Percentiles rank a stretch among this genome's conserved stretches.
These are phyloP conservation scores for Drosophila monieri DNA, from an alignment of 2,888 invertebrate species.

Conservation along the genomic window DNA sequence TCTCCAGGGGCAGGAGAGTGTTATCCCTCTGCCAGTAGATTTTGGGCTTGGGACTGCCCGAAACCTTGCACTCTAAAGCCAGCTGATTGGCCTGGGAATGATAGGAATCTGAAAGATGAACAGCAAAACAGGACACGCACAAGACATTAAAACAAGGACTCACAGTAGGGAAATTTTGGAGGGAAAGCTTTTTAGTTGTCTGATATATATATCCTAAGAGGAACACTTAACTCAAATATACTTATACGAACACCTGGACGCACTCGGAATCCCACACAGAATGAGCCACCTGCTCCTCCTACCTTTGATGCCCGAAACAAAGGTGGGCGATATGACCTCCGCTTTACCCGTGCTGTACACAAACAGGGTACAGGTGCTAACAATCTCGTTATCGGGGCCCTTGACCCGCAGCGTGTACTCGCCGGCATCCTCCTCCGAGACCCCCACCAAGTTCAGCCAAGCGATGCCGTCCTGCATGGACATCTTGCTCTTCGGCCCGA, in stretches of 20 bases:
- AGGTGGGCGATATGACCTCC: constrained; percentile 88
- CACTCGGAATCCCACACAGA: constrained; percentile 21
- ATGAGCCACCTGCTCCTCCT: constrained; percentile 51
- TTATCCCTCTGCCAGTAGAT: constrained; percentile 89
- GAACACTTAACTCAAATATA: constrained; percentile 36
- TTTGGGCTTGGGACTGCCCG: constrained; percentile 89
- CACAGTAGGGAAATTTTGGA: background rate
- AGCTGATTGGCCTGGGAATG: constrained; percentile 89
- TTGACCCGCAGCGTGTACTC: constrained; percentile 91
- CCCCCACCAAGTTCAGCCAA: constrained; percentile 89
- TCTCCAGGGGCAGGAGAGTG: constrained; percentile 86
- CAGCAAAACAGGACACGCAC: constrained; percentile 25
- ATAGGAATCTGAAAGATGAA: constrained; percentile 86
- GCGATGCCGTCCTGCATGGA: constrained; percentile 89
- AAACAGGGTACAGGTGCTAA: constrained; percentile 88
- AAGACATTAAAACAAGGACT: constrained; percentile 50
- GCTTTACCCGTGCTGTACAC: constrained; percentile 83
- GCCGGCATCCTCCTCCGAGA: constrained; percentile 89
- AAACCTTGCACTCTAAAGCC: constrained; percentile 90
- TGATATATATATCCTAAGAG: constrained; percentile 5
- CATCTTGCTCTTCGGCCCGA: constrained; percentile 86
- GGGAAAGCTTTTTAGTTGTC: constrained; percentile 19
- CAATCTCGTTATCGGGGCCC: constrained; percentile 89
- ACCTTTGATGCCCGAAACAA: constrained; percentile 91
- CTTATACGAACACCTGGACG: constrained; percentile 51